These are phyloP conservation scores for Diarsia brunnea DNA, from an alignment of 2,888 invertebrate genomes.

Conservation along the genomic window DNA sequence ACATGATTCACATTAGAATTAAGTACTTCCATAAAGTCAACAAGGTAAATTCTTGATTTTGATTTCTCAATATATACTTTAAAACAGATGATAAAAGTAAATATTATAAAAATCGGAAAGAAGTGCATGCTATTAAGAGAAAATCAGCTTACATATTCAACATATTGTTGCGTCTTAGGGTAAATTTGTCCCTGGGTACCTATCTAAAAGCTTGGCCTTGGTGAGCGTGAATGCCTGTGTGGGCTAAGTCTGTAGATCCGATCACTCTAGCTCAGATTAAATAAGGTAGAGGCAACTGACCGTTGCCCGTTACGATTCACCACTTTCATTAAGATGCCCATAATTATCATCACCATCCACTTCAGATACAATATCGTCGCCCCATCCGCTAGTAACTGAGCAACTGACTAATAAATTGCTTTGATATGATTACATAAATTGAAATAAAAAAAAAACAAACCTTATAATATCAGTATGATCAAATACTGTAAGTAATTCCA, in stretches of 20 bases:
- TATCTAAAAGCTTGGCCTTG: constrained; percentile 3
- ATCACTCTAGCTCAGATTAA: neutral
- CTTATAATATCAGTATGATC: neutral
- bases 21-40: neutral
- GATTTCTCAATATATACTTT: constrained; percentile 6
- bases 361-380: neutral
- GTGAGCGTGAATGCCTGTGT: neutral
- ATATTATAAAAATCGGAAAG: constrained; percentile 2
- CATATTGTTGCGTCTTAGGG: neutral
- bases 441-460: neutral
- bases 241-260: neutral
- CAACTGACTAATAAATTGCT: constrained; percentile 7
- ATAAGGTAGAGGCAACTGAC: neutral
- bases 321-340: neutral
- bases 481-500: constrained; percentile 2
- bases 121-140: neutral
- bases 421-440: neutral
- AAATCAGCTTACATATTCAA: neutral
- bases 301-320: neutral
- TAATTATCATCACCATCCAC: neutral
- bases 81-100: constrained; percentile 1
- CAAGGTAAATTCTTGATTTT: constrained; percentile 3
- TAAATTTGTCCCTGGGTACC: neutral
- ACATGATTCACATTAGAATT: constrained; percentile 13
- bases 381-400: neutral